Percentiles rank a stretch among this genome's conserved stretches.
These are phyloP conservation scores for Enteromius thamalakanensis DNA, from an alignment of 2,797 vertebrate species.

Conservation along the genomic window DNA sequence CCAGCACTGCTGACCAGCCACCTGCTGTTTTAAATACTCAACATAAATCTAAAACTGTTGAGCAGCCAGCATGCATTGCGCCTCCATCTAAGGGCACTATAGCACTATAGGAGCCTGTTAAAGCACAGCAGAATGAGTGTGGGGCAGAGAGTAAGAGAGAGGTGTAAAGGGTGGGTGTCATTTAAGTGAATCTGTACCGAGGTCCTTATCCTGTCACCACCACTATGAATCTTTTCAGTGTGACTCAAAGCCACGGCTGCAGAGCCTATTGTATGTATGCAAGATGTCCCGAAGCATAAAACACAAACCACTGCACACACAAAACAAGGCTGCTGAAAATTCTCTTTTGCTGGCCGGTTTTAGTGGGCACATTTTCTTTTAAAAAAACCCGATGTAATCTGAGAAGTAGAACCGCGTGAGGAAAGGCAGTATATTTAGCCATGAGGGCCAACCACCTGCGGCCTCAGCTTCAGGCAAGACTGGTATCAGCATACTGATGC, in stretches of 20 bases:
- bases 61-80: conserved; percentile 40
- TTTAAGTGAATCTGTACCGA: background rate
- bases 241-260: conserved; percentile 14
- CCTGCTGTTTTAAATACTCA: conserved; percentile 42
- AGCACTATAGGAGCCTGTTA: conserved; percentile 46
- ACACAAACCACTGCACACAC: conserved; percentile 5
- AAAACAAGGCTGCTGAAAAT: conserved; percentile 59
- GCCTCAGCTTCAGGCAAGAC: conserved; percentile 55
- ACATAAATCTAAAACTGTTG: conserved; percentile 43
- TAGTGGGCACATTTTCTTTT: conserved; percentile 61
- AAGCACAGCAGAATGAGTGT: background rate
- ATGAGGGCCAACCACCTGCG: conserved; percentile 63
- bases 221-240: conserved; percentile 50
- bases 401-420: conserved; percentile 59
- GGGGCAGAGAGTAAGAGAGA: conserved; percentile 23
- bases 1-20: conserved; percentile 10
- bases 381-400: conserved; percentile 68
- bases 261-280: background rate
- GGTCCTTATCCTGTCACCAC: conserved; percentile 52
- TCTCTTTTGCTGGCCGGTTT: background rate
- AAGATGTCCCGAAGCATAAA: background rate
- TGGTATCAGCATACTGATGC: conserved; percentile 58
- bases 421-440: conserved; percentile 68
- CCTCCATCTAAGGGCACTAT: conserved; percentile 46
- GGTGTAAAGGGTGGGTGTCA: conserved; percentile 14